Evolutionary conservation across 2,888 invertebrate genomes (phyloP).

Genomic region (Idaea biselata): DNA sequence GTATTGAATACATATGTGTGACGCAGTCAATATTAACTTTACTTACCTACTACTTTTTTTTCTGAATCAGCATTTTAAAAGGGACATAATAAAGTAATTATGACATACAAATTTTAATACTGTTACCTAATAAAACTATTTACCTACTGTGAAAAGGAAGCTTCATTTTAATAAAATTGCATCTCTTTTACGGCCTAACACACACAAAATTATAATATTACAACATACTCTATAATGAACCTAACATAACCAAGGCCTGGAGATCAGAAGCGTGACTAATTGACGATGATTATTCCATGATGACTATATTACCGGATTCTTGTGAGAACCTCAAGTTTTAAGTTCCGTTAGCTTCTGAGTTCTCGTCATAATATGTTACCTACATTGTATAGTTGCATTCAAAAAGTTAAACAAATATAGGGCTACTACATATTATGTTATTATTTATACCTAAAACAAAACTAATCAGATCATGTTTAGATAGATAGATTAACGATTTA

Average conservation of each 20-base stretch:
- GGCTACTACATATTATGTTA: too few species aligned
- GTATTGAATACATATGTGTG: too few species aligned
- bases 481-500: too few species aligned
- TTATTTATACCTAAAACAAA: too few species aligned
- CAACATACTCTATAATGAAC: background rate
- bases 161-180: background rate
- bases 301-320: background rate
- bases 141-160: too few species aligned
- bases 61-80: background rate
- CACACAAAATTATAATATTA: background rate
- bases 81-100: background rate
- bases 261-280: background rate
- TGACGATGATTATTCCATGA: background rate
- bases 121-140: too few species aligned
- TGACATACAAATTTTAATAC: background rate
- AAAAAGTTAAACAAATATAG: too few species aligned
- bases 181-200: background rate
- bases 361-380: too few species aligned
- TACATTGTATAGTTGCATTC: too few species aligned
- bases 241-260: background rate
- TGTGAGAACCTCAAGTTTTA: background rate
- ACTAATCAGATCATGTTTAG: too few species aligned
- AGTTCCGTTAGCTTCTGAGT: background rate
- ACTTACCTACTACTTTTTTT: background rate
- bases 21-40: background rate